Base-by-base conservation (phyloP, 2,113 vertebrate species). In the Sterrhoptilus dennistouni region DNA sequence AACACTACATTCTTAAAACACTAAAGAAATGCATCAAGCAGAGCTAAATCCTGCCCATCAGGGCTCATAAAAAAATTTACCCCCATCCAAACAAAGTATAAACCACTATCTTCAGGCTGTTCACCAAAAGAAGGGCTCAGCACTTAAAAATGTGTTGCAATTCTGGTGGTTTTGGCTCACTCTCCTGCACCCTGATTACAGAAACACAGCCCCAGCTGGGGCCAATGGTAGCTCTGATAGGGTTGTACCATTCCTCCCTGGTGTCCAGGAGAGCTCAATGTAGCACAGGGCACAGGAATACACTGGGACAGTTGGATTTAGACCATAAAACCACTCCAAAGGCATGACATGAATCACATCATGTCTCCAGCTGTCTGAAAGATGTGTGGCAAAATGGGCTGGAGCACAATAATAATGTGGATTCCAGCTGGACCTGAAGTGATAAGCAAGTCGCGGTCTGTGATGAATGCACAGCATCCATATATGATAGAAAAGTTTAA, bases 101-200 rank as follows among this genome's bases (percentile, higher is more conserved):
- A 83, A 60, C 44, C 61, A 38, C 40, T 8, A 2, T 68, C 61
- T 60, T 65, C 45, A 75, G 49, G 20, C 49, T 85, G 35, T 35
- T 72, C 75, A 24, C n/a, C n/a, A 69, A 84, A 84, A 76, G 6
- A 3, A 89, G 17, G 28, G 71, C 66, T 94, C 69, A 68, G 63
- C n/a, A 45, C 38, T 59, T 52, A 84, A 91, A 93, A 87, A 83
- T 57, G 82, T 2, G 0, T n/a, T 49, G 88, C 50, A 83, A 23
- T 88, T 83, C 61, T 61, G 49, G 45, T 90, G 70, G 49, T 4
- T 93, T 94, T 90, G 82, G 78, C 88, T 87, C 57, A n/a, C 8
- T 44, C 38, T 75, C 56, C 52, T 1, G 3, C 0, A 7, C 49
- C 74, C 74, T 76, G 53, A 63, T 56, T 87, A 92, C 40, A 87